Percentiles rank a stretch among this genome's conserved stretches.
Evolutionary conservation across 2,113 vertebrate genomes (phyloP).

Genomic region (Gila orcuttii): DNA sequence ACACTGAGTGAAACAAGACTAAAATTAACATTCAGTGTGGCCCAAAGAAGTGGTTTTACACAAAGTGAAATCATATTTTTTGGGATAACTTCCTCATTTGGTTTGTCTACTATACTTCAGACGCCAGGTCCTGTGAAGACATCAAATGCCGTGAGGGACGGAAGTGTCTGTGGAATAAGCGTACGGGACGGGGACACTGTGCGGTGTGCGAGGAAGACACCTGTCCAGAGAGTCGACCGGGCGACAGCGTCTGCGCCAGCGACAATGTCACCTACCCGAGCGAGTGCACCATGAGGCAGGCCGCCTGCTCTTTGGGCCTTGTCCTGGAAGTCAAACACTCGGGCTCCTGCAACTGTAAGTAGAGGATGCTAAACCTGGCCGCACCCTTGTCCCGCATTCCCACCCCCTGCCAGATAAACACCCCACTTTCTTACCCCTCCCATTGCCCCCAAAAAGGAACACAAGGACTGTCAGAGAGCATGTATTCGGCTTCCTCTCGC

Average conservation of each 20-base stretch:
- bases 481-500: constrained; percentile 15
- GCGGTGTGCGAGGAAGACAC: constrained; percentile 79
- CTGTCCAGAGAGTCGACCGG: constrained; percentile 83
- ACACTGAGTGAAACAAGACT: constrained; percentile 2
- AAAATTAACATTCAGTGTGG: not conserved
- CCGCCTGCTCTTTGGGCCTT: constrained; percentile 83
- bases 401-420: not conserved
- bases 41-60: not conserved
- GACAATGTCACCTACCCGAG: constrained; percentile 88
- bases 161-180: constrained; percentile 87
- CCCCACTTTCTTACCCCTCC: constrained; percentile 3
- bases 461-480: not conserved
- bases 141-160: constrained; percentile 84
- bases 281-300: constrained; percentile 86
- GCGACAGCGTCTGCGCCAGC: constrained; percentile 87
- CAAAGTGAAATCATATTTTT: not conserved
- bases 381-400: constrained; percentile 64
- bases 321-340: constrained; percentile 89
- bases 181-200: constrained; percentile 83
- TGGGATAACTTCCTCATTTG: not conserved
- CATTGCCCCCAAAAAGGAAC: constrained; percentile 2
- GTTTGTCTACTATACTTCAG: constrained; percentile 63
- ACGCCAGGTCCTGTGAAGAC: constrained; percentile 88
- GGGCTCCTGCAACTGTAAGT: constrained; percentile 94
- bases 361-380: constrained; percentile 49